These are phyloP conservation scores for Chrysolina oricalcia DNA, from an alignment of 2,888 invertebrate genomes.

Conservation along the genomic window DNA sequence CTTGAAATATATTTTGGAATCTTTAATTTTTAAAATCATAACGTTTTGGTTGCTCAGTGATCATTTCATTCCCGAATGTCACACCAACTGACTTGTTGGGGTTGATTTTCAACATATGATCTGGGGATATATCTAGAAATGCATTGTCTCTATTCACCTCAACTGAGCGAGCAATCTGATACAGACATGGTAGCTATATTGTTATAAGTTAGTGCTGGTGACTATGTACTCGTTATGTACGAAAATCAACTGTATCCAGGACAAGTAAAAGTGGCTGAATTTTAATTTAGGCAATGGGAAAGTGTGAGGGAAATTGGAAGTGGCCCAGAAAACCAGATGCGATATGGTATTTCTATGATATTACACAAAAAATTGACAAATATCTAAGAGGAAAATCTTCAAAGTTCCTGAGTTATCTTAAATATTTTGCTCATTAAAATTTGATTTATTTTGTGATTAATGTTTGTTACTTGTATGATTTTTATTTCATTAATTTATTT, in stretches of 20 bases:
- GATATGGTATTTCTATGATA: constrained; percentile 36
- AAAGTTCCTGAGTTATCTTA: constrained; percentile 15
- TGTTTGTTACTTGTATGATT: background rate
- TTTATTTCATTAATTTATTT: constrained; percentile 4
- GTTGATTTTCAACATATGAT: too few species aligned
- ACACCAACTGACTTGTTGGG: too few species aligned
- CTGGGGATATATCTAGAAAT: too few species aligned
- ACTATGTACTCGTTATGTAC: constrained; percentile 38
- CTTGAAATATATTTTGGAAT: too few species aligned
- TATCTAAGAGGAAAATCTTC: constrained; percentile 31
- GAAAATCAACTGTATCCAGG: constrained; percentile 42
- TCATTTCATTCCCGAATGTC: too few species aligned
- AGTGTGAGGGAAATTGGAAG: constrained; percentile 40
- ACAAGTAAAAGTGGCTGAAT: constrained; percentile 38
- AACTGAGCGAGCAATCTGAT: constrained; percentile 33
- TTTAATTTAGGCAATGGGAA: constrained; percentile 50
- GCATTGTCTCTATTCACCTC: constrained; percentile 38
- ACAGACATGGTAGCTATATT: constrained; percentile 25
- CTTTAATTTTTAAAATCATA: too few species aligned
- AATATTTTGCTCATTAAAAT: too few species aligned
- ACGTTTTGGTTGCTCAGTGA: too few species aligned
- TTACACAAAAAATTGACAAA: constrained; percentile 34
- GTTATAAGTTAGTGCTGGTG: constrained; percentile 28
- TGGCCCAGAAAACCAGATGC: constrained; percentile 34
- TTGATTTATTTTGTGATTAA: too few species aligned